phyloP scores from a whole-genome alignment of 1,140 invertebrate genomes.

The Ruditapes philippinarum region DNA sequence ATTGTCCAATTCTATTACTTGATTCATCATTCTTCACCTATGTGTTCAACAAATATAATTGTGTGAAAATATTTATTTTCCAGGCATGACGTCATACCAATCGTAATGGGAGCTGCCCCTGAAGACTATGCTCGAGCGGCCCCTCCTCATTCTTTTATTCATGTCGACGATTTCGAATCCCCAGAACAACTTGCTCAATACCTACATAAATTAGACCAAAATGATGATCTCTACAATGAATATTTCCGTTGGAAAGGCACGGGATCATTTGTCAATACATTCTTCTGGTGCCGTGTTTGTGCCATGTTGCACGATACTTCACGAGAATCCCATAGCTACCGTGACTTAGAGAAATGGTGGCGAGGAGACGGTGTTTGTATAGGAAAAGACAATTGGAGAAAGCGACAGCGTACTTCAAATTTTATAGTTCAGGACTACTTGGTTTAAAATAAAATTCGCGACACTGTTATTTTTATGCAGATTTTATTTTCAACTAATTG shows the following conservation, averaged over 20 bases:
- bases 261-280: conserved; percentile 81
- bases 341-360: conserved; percentile 80
- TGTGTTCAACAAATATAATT: no score
- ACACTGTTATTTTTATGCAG: no score
- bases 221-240: conserved; percentile 84
- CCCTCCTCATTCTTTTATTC: conserved; percentile 94
- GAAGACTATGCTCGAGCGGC: conserved; percentile 85
- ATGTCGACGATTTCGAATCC: conserved; percentile 97
- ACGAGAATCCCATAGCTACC: conserved; percentile 61
- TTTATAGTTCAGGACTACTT: conserved; percentile 35
- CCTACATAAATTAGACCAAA: conserved; percentile 89
- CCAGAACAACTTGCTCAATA: conserved; percentile 95
- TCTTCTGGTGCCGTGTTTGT: conserved; percentile 98
- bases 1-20: no score
- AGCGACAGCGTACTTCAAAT: conserved; percentile 27
- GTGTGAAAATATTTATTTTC: no score
- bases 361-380: conserved; percentile 77
- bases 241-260: conserved; percentile 86
- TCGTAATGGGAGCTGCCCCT: conserved; percentile 88
- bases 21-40: no score
- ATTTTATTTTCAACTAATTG: no score
- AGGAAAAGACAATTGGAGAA: conserved; percentile 72
- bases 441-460: no score
- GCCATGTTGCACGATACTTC: conserved; percentile 86
- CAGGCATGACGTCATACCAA: conserved; percentile 86